Conservation (phyloP, 2,888 invertebrate species). For the Habroteleia sp. region DNA sequence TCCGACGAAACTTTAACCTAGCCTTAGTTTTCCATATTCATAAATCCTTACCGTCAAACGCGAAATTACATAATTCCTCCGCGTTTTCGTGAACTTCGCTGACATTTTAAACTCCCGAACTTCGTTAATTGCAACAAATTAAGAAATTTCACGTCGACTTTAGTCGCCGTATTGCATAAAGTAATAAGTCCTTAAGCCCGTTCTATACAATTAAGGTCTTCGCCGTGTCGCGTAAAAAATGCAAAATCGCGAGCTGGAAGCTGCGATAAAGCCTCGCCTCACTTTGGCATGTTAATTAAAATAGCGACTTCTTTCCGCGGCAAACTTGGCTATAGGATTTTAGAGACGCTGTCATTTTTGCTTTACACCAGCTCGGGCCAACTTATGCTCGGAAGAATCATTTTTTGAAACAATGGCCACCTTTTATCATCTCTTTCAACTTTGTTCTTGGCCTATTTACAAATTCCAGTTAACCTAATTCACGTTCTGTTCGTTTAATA, state of each 20-base stretch:
- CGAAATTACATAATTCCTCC: conserved; percentile 16
- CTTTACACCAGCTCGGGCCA: neutral
- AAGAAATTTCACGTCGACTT: conserved; percentile 39
- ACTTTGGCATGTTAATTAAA: conserved; percentile 57
- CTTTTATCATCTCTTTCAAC: conserved; percentile 1
- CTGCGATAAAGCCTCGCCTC: conserved; percentile 20
- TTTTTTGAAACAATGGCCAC: conserved; percentile 7
- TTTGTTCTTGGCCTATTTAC: conserved; percentile 14
- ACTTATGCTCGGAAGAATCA: conserved; percentile 12
- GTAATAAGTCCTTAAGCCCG: conserved; percentile 46
- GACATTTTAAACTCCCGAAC: conserved; percentile 37
- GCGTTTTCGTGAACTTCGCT: conserved; percentile 29
- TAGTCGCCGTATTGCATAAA: conserved; percentile 33
- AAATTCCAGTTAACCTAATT: too few relatives aligned
- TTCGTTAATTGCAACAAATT: conserved; percentile 52
- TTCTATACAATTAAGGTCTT: conserved; percentile 43
- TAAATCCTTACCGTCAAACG: conserved; percentile 28
- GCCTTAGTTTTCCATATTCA: conserved; percentile 35
- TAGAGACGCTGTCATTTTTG: neutral
- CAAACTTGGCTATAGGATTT: conserved; percentile 17
- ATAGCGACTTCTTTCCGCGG: conserved; percentile 33
- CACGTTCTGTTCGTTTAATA: too few relatives aligned
- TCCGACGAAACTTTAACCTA: too few relatives aligned
- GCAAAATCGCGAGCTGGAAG: conserved; percentile 20
- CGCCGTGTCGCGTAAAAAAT: conserved; percentile 6